Percentiles rank a stretch among this genome's conserved stretches.
phyloP scores from a whole-genome alignment of 2,888 invertebrate genomes.

The Pseudococcus jackbeardsleyi region DNA sequence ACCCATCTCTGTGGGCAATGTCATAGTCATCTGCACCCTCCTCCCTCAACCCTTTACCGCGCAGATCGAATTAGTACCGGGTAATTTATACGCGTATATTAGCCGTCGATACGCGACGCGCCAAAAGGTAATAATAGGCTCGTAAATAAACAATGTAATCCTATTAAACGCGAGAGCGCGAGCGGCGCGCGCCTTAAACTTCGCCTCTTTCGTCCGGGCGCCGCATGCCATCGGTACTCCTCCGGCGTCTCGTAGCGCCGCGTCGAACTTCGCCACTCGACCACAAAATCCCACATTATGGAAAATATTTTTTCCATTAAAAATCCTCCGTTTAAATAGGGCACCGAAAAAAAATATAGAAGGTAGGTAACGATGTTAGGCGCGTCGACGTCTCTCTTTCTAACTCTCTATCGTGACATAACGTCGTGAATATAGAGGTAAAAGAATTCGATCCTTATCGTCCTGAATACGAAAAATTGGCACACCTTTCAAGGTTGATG shows the following conservation, averaged over 20 bases:
- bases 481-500: conserved; percentile 50
- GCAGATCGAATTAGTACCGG: not conserved
- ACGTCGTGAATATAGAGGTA: conserved; percentile 26
- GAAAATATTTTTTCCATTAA: conserved; percentile 34
- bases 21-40: not conserved
- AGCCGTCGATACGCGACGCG: conserved; percentile 40
- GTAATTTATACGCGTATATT: conserved; percentile 53
- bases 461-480: conserved; percentile 29
- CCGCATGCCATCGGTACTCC: not conserved
- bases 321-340: conserved; percentile 37
- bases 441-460: conserved; percentile 39
- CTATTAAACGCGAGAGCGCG: conserved; percentile 25
- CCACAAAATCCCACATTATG: conserved; percentile 18
- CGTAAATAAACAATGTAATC: conserved; percentile 54
- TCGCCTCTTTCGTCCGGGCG: no score
- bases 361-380: not conserved
- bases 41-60: not conserved
- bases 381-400: not conserved
- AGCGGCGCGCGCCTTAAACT: conserved; percentile 1
- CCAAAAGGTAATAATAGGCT: conserved; percentile 42
- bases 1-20: not conserved
- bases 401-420: conserved; percentile 29
- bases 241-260: not conserved
- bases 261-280: not conserved
- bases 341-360: not conserved